Evolutionary conservation across 2,113 vertebrate genomes (phyloP), one percentile per base, ranked within the genome.

Genomic region (Lagopus leucura): DNA sequence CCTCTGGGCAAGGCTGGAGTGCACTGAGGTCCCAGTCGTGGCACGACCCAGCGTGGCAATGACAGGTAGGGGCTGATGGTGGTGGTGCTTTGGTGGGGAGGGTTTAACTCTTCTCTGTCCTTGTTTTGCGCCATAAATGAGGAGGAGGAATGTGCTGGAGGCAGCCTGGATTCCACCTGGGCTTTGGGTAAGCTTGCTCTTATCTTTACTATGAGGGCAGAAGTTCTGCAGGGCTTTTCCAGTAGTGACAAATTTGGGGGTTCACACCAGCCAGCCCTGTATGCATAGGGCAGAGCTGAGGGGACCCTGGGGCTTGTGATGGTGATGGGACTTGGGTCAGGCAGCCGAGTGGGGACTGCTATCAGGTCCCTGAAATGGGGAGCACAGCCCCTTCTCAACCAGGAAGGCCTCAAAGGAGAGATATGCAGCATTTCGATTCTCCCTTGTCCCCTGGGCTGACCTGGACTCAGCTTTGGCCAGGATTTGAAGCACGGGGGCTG

Each of bases 111-210:
- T 19, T 38, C 27, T n/a, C 15, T 0, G 0, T 8, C 11, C 10
- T 54, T 20, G 7, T 28, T 38, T 42, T 19, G 42, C 25, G 19
- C 67, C 34, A 2, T 20, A 11, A 63, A 38, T 40, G 15, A 13
- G 32, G 40, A 84, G 48, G 9, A 84, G 3, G 30, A 40, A 25
- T 0, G 0, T n/a, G 27, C 18, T 0, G 3, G 43, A 40, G 63
- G 24, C 19, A 28, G 22, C 32, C 63, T 9, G 10, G 12, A 17
- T 5, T 13, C 18, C 0, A 0, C 8, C 27, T 34, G 0, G 1
- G 5, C 25, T 21, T 16, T 2, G 27, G 13, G 32, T 57, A 32
- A 42, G 38, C 24, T 7, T 43, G 40, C 15, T 55, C 1, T 0
- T 14, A 18, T 21, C 58, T 21, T 32, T 42, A 34, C 14, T 48